phyloP scores from a whole-genome alignment of 2,113 vertebrate genomes.

The Amphiprion percula region DNA sequence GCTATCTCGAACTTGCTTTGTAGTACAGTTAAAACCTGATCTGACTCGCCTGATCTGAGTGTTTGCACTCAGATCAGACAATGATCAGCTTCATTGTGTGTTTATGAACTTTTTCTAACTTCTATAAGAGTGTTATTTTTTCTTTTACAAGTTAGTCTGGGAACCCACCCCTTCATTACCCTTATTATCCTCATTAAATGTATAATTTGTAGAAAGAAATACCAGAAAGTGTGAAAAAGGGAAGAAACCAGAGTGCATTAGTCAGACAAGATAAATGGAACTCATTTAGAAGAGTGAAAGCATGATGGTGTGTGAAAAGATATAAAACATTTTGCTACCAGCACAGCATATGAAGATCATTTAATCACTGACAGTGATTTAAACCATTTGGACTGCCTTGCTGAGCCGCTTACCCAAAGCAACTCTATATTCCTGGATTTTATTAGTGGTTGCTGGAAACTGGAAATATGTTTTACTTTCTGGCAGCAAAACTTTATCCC shows the following conservation, averaged over 20 bases:
- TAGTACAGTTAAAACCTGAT: too few species aligned
- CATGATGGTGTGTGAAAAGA: neutral
- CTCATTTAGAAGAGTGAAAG: neutral
- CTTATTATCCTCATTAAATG: neutral
- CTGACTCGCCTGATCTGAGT: too few species aligned
- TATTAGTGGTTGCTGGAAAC: too few species aligned
- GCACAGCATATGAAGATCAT: neutral
- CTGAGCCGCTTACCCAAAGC: too few species aligned
- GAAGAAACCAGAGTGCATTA: constrained; percentile 5
- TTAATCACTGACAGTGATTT: constrained; percentile 16
- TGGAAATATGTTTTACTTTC: too few species aligned
- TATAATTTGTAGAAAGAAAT: neutral
- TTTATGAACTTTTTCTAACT: neutral
- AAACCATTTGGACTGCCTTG: neutral
- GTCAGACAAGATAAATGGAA: constrained; percentile 5
- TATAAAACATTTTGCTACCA: neutral
- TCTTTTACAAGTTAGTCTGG: neutral
- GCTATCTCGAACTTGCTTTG: too few species aligned
- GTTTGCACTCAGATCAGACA: too few species aligned
- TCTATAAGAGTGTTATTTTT: neutral
- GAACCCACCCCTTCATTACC: neutral
- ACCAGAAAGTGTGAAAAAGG: neutral
- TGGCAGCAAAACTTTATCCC: too few species aligned
- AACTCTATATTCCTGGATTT: too few species aligned
- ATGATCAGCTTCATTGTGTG: neutral